phyloP scores from a whole-genome alignment of 1,140 invertebrate species.

The Drosophila asahinai region DNA sequence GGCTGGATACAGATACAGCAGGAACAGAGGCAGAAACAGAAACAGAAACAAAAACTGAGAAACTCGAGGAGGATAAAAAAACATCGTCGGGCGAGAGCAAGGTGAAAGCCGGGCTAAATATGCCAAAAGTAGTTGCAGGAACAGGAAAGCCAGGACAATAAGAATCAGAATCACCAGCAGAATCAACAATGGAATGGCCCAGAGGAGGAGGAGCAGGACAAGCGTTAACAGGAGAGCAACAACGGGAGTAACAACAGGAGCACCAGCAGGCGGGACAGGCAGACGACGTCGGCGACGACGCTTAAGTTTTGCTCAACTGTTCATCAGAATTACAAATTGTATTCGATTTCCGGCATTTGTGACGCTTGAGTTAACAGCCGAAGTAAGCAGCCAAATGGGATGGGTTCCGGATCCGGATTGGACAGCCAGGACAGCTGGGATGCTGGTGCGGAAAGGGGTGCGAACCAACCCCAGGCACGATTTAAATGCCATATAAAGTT shows the following conservation, averaged over 20 bases:
- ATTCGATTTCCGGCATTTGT: constrained; percentile 85
- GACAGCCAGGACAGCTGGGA: constrained; percentile 17
- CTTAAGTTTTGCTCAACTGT: constrained; percentile 77
- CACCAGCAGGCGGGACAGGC: constrained; percentile 41
- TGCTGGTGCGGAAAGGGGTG: constrained; percentile 21
- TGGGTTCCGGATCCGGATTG: constrained; percentile 17
- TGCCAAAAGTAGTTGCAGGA: constrained; percentile 58
- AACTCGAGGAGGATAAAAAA: constrained; percentile 19
- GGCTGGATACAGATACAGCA: constrained; percentile 12
- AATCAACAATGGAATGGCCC: constrained; percentile 51
- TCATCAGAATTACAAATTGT: constrained; percentile 84
- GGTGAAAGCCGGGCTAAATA: constrained; percentile 54
- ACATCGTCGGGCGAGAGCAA: constrained; percentile 40
- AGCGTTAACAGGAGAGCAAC: constrained; percentile 24
- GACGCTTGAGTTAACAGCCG: constrained; percentile 82
- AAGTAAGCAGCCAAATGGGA: constrained; percentile 65
- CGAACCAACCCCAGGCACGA: constrained; percentile 40
- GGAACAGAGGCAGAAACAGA: constrained; percentile 24
- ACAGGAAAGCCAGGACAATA: constrained; percentile 54
- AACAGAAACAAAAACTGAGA: constrained; percentile 3
- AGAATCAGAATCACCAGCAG: constrained; percentile 49
- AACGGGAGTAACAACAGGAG: constrained; percentile 1
- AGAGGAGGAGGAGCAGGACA: constrained; percentile 6
- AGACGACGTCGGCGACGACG: constrained; percentile 53
- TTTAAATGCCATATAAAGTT: constrained; percentile 82